Percentiles rank a stretch among this genome's conserved stretches.
Conservation (phyloP, 2,113 vertebrate species). For the Rhadina sibilatrix region DNA sequence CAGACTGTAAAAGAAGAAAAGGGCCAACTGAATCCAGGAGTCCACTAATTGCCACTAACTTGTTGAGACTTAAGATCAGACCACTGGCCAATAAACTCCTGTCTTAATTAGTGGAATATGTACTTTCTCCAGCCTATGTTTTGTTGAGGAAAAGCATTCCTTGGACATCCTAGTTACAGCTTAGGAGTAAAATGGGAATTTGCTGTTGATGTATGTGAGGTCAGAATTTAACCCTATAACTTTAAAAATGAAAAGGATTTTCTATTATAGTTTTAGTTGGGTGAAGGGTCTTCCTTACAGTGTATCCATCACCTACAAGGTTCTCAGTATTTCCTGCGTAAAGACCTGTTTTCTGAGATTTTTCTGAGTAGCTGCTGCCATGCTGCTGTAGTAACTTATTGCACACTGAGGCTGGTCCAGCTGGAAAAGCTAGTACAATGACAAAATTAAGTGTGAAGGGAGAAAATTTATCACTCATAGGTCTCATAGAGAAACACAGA, state of each 20-base stretch:
- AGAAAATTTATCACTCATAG: not conserved
- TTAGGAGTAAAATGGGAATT: not conserved
- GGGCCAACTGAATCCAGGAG: not conserved
- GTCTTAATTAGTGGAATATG: not conserved
- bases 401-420: not conserved
- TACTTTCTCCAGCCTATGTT: not conserved
- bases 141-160: not conserved
- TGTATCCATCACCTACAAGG: not conserved
- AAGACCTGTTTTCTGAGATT: not conserved
- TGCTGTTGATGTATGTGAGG: not conserved
- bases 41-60: not conserved
- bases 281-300: not conserved
- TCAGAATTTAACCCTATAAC: not conserved
- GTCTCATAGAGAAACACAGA: not conserved
- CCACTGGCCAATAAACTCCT: not conserved
- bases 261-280: not conserved
- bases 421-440: not conserved
- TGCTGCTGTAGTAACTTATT: not conserved
- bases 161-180: not conserved
- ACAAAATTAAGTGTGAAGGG: not conserved
- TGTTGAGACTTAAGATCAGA: not conserved
- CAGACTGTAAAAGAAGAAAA: not conserved
- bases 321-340: not conserved
- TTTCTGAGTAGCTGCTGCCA: constrained; percentile 1
- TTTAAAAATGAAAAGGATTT: not conserved